Conservation (phyloP, 2,797 vertebrate species). For the Arnoldichthys spilopterus region DNA sequence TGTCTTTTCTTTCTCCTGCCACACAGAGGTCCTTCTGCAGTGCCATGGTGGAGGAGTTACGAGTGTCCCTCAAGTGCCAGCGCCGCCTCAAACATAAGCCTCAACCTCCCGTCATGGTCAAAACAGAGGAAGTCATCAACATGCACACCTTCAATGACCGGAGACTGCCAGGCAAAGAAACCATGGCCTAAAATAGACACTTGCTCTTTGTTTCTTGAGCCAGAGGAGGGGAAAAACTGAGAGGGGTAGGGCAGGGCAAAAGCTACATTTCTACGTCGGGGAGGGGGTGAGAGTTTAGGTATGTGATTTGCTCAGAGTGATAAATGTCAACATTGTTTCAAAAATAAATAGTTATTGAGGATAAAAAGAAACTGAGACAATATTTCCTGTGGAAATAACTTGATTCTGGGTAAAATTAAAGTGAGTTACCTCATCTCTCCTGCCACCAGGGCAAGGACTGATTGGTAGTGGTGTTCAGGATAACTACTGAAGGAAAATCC, state of each 20-base stretch:
- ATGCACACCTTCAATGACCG: conserved; percentile 99
- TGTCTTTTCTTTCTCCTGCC: conserved; percentile 34
- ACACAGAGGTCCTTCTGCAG: conserved; percentile 97
- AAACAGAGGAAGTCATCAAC: conserved; percentile 99
- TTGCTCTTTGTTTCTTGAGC: conserved; percentile 53
- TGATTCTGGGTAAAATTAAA: conserved; percentile 92
- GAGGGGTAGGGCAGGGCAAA: conserved; percentile 29
- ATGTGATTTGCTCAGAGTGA: conserved; percentile 81
- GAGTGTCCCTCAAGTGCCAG: conserved; percentile 97
- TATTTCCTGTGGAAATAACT: conserved; percentile 99
- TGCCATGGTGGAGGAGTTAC: conserved; percentile 96
- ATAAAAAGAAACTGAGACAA: conserved; percentile 69
- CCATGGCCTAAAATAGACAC: conserved; percentile 89
- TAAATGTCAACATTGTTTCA: conserved; percentile 82
- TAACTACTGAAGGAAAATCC: conserved; percentile 63
- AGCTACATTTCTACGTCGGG: conserved; percentile 41
- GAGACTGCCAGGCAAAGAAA: conserved; percentile 99
- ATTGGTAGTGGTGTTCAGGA: conserved; percentile 60
- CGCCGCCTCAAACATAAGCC: conserved; percentile 98
- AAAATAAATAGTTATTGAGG: conserved; percentile 85
- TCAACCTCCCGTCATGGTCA: conserved; percentile 93
- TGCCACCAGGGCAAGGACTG: conserved; percentile 81
- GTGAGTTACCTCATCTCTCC: conserved; percentile 94
- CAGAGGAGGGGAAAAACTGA: conserved; percentile 29
- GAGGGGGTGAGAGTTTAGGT: conserved; percentile 63